A percentile compares a stretch with the other conserved stretches of the same genome.
phyloP scores from a whole-genome alignment of 1,140 invertebrate species.

The Platorchestia sp. region DNA sequence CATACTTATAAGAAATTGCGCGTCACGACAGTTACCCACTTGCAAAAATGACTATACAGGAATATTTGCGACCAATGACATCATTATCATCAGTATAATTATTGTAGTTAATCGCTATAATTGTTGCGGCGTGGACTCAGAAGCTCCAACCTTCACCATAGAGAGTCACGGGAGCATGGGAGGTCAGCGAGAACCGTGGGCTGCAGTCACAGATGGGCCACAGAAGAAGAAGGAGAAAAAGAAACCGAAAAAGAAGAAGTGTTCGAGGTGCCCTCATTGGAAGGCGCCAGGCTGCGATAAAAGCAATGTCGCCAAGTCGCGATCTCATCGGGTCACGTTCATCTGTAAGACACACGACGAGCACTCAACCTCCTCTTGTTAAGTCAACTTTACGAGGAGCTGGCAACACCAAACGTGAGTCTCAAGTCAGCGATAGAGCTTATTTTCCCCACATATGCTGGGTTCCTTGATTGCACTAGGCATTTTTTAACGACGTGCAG shows the following conservation, averaged over 20 bases:
- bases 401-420: conserved; percentile 47
- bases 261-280: not conserved
- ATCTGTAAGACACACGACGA: conserved; percentile 48
- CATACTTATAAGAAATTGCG: too few relatives aligned
- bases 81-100: not conserved
- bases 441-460: conserved; percentile 13
- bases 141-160: not conserved
- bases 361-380: conserved; percentile 44
- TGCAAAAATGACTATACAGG: too few relatives aligned
- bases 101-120: too few relatives aligned
- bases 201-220: not conserved
- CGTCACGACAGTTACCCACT: too few relatives aligned
- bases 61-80: too few relatives aligned
- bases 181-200: not conserved
- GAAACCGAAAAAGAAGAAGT: not conserved
- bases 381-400: conserved; percentile 49
- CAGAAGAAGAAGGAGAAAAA: not conserved
- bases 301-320: conserved; percentile 39
- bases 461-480: not conserved
- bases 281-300: conserved; percentile 43
- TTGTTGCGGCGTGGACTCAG: not conserved
- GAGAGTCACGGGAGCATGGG: not conserved
- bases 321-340: conserved; percentile 41
- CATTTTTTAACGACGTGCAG: not conserved
- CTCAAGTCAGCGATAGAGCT: conserved; percentile 22